These are phyloP conservation scores for Cynodonichthys magdalenae DNA, from an alignment of 2,797 vertebrate genomes.

Conservation along the genomic window DNA sequence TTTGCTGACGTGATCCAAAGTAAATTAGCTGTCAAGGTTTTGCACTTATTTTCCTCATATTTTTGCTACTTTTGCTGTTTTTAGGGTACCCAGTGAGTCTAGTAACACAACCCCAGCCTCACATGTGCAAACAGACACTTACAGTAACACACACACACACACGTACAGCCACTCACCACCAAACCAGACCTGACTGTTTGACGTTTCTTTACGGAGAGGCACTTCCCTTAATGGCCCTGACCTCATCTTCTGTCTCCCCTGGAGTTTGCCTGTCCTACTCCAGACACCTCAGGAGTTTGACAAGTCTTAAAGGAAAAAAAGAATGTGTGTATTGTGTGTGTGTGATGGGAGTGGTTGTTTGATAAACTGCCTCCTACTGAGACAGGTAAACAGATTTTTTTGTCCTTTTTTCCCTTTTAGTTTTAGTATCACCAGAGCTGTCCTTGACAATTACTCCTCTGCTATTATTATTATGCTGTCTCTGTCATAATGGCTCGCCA, in stretches of 20 bases:
- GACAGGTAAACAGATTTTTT: slow-evolving; percentile 58
- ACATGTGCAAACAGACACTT: background rate
- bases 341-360: slow-evolving; percentile 14
- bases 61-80: slow-evolving; percentile 16
- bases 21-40: background rate
- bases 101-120: slow-evolving; percentile 16
- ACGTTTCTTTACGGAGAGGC: slow-evolving; percentile 58
- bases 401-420: slow-evolving; percentile 22
- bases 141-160: slow-evolving; percentile 20
- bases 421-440: slow-evolving; percentile 43
- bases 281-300: slow-evolving; percentile 61
- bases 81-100: slow-evolving; percentile 34
- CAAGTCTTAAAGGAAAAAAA: slow-evolving; percentile 35
- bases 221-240: slow-evolving; percentile 72
- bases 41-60: background rate
- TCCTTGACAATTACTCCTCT: slow-evolving; percentile 59
- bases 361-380: slow-evolving; percentile 52
- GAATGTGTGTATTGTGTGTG: slow-evolving; percentile 13
- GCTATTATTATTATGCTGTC: slow-evolving; percentile 38
- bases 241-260: slow-evolving; percentile 69
- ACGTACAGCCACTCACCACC: slow-evolving; percentile 55
- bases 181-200: slow-evolving; percentile 70
- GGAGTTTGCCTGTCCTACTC: slow-evolving; percentile 64
- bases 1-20: slow-evolving; percentile 1
- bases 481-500: slow-evolving; percentile 33